Conservation (phyloP, 1,140 invertebrate genomes). For the Aphaenogaster floridana region DNA sequence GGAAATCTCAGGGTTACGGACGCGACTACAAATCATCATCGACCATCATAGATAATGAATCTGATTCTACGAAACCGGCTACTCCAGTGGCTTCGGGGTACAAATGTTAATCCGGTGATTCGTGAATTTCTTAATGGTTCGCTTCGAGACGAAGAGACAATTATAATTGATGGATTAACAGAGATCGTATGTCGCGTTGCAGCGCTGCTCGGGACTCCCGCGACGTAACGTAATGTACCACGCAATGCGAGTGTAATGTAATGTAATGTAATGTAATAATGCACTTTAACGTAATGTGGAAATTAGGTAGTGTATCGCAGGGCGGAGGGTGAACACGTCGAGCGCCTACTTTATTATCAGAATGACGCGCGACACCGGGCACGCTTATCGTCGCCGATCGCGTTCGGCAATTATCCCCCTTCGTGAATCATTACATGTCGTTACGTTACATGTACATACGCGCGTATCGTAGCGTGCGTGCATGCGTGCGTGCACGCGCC, state of each 20-base stretch:
- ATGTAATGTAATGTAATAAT: conserved; percentile 3
- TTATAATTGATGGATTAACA: conserved; percentile 22
- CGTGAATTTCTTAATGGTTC: neutral
- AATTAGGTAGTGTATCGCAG: neutral
- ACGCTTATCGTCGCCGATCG: conserved; percentile 66
- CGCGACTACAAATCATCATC: conserved; percentile 8
- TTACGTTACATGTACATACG: conserved; percentile 67
- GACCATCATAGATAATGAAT: conserved; percentile 4
- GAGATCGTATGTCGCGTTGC: neutral
- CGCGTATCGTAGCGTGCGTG: conserved; percentile 41
- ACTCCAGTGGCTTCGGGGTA: neutral
- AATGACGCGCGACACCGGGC: conserved; percentile 22
- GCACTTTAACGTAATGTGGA: conserved; percentile 26
- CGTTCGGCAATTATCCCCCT: conserved; percentile 51
- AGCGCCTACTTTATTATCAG: conserved; percentile 30
- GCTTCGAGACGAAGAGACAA: neutral
- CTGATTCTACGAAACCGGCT: neutral
- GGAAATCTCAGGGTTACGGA: neutral
- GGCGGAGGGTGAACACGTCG: neutral
- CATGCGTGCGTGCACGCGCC: conserved; percentile 66
- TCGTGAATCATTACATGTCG: conserved; percentile 70
- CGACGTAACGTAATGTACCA: neutral
- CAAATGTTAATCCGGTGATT: conserved; percentile 1
- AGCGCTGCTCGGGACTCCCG: no score
- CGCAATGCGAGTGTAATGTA: neutral